Percentiles rank a stretch among this genome's conserved stretches.
These are phyloP conservation scores for Cyanoramphus novaezelandiae DNA, from an alignment of 2,113 vertebrate species.

Conservation along the genomic window DNA sequence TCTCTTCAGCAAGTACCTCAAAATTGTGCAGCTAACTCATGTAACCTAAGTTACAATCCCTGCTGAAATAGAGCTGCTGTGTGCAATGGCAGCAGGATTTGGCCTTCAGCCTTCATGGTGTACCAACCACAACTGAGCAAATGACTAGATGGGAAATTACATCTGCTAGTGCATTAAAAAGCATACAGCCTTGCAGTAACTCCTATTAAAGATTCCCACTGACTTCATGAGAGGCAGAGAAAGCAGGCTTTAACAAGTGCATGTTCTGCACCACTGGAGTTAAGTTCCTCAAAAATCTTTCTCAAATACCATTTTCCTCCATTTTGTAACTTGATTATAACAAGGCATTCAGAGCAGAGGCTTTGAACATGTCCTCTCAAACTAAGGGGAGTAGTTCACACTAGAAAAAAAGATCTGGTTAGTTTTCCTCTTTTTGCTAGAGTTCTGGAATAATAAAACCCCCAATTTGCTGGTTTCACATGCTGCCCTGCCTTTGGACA, in stretches of 20 bases:
- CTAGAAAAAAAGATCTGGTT: background rate
- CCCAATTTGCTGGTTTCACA: background rate
- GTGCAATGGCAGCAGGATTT: slow-evolving; percentile 9
- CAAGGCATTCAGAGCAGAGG: background rate
- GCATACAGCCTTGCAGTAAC: background rate
- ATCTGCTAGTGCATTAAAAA: slow-evolving; percentile 12
- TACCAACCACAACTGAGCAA: background rate
- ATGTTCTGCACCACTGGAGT: background rate
- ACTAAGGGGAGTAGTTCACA: background rate
- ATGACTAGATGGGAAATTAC: background rate
- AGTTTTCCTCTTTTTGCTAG: background rate
- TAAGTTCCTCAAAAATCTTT: background rate
- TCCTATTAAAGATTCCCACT: slow-evolving; percentile 1
- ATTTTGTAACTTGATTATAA: slow-evolving; percentile 11
- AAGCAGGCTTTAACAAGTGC: background rate
- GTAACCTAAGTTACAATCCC: background rate
- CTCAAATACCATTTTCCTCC: background rate
- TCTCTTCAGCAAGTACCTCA: slow-evolving; percentile 6
- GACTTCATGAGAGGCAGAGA: background rate
- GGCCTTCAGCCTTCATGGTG: slow-evolving; percentile 9
- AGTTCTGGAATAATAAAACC: background rate
- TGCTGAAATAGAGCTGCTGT: background rate
- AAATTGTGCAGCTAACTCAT: background rate
- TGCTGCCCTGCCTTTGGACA: background rate
- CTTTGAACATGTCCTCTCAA: background rate